These are phyloP conservation scores for Digitonthophagus gazella DNA, from an alignment of 2,888 invertebrate species.

Conservation along the genomic window DNA sequence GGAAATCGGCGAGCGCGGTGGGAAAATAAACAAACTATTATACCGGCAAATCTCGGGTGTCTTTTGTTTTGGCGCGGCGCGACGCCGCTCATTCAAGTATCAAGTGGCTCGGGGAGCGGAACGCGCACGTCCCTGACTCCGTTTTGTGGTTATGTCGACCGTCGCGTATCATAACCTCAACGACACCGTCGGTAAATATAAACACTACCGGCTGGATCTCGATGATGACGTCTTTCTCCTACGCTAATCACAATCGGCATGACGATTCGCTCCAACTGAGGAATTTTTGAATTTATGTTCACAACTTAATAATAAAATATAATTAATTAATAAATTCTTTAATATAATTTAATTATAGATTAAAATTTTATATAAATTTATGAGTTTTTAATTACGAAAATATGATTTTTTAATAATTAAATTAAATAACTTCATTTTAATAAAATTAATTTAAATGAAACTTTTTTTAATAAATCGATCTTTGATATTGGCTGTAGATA, in stretches of 20 bases:
- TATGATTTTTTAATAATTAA: too few relatives aligned
- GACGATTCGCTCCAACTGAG: not conserved
- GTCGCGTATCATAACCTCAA: slow-evolving; percentile 9
- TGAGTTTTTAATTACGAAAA: too few relatives aligned
- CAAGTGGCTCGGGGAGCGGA: slow-evolving; percentile 4
- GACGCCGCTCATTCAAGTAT: slow-evolving; percentile 12
- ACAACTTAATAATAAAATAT: too few relatives aligned
- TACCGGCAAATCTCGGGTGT: slow-evolving; percentile 42
- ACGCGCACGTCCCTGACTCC: not conserved
- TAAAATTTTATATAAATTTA: too few relatives aligned
- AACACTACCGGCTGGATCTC: slow-evolving; percentile 3
- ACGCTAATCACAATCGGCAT: not conserved
- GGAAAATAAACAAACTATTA: slow-evolving; percentile 53
- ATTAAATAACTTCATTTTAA: too few relatives aligned
- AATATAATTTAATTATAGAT: too few relatives aligned
- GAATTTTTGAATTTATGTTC: too few relatives aligned
- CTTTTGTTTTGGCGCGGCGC: slow-evolving; percentile 12
- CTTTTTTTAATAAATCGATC: too few relatives aligned
- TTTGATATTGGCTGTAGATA: too few relatives aligned
- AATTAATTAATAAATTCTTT: too few relatives aligned
- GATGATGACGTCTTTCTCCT: not conserved
- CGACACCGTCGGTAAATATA: slow-evolving; percentile 11
- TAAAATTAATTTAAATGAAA: too few relatives aligned
- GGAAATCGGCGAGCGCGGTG: slow-evolving; percentile 47
- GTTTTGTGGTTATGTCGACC: slow-evolving; percentile 11